Evolutionary conservation across 2,113 vertebrate species (phyloP).

Genomic region (Tricholaema leucomelas): DNA sequence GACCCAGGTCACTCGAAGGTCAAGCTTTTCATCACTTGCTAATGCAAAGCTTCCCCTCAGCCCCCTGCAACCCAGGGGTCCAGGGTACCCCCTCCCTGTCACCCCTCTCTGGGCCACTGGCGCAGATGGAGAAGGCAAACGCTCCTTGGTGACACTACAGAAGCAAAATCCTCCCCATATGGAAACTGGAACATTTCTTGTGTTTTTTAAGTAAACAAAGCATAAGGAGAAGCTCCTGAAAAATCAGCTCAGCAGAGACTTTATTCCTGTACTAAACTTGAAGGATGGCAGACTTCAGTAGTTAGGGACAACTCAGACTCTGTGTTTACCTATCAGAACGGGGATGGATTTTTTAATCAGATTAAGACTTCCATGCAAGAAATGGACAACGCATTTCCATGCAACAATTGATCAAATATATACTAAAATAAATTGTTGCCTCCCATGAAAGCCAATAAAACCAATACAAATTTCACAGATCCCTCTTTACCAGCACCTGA

Average conservation of each 20-base stretch:
- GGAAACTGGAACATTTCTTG: conserved; percentile 71
- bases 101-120: conserved; percentile 1
- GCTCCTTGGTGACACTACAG: conserved; percentile 58
- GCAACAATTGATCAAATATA: conserved; percentile 84
- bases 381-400: no score
- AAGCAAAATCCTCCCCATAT: conserved; percentile 70
- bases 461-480: conserved; percentile 79
- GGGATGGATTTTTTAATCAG: conserved; percentile 84
- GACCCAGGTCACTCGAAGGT: conserved; percentile 86
- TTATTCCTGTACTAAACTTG: conserved; percentile 61
- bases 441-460: conserved; percentile 82
- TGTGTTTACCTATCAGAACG: conserved; percentile 69
- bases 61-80: neutral
- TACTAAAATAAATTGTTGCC: conserved; percentile 81
- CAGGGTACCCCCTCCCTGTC: rapidly evolving
- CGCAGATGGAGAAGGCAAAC: conserved; percentile 76
- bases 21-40: conserved; percentile 90
- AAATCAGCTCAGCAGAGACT: conserved; percentile 77
- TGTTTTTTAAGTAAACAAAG: conserved; percentile 56
- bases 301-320: conserved; percentile 58
- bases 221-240: conserved; percentile 83
- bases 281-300: conserved; percentile 61
- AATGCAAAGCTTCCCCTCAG: conserved; percentile 79
- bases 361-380: conserved; percentile 86
- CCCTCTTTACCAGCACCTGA: conserved; percentile 77